These are phyloP conservation scores for Capitella teleta DNA, from an alignment of 1,140 invertebrate genomes.

Conservation along the genomic window DNA sequence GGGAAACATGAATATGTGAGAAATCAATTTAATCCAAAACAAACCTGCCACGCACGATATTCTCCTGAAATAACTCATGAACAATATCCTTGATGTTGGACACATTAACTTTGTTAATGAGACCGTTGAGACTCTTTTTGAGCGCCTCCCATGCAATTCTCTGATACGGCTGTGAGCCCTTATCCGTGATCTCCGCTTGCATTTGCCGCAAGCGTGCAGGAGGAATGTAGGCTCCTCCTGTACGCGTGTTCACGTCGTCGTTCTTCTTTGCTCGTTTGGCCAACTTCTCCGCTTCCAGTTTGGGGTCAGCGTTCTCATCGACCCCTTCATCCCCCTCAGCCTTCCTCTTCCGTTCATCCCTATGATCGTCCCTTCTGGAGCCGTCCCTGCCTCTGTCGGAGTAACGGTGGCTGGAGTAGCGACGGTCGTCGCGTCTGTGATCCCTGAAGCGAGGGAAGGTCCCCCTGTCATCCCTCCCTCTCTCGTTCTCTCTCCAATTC, in stretches of 20 bases:
- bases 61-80: conserved; percentile 82
- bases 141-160: conserved; percentile 95
- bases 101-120: conserved; percentile 95
- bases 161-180: conserved; percentile 73
- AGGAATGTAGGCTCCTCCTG: conserved; percentile 89
- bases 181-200: conserved; percentile 49
- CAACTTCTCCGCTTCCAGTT: too few species aligned
- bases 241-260: background rate
- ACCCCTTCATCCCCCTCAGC: background rate
- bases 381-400: too few species aligned
- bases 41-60: conserved; percentile 81
- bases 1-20: too few species aligned
- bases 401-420: too few species aligned
- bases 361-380: background rate
- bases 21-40: too few species aligned
- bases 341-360: background rate
- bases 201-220: conserved; percentile 88
- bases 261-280: conserved; percentile 3
- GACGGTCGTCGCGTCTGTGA: too few species aligned
- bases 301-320: background rate
- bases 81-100: conserved; percentile 90
- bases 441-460: too few species aligned
- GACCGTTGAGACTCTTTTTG: conserved; percentile 98
- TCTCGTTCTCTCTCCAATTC: too few species aligned
- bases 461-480: too few species aligned